phyloP scores from a whole-genome alignment of 2,113 vertebrate species.

The Dasyurus viverrinus region DNA sequence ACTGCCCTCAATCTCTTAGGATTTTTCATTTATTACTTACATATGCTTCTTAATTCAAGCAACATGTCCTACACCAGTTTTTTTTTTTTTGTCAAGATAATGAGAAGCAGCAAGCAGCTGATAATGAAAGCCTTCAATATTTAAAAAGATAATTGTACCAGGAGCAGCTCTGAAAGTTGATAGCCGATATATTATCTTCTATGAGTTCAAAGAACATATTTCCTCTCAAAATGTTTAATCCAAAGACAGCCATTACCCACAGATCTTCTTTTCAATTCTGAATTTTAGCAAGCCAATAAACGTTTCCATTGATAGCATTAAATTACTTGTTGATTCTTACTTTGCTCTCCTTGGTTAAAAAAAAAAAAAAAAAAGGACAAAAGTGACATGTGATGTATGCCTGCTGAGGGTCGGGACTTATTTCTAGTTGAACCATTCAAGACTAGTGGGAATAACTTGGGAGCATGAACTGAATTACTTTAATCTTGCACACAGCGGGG shows the following conservation, averaged over 20 bases:
- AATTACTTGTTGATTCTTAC: not conserved
- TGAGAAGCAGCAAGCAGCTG: not conserved
- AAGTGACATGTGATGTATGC: not conserved
- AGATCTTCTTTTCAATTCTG: not conserved
- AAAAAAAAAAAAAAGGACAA: not conserved
- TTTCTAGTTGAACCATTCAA: not conserved
- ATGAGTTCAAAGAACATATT: not conserved
- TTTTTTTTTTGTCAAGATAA: slow-evolving; percentile 12
- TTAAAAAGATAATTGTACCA: slow-evolving; percentile 7
- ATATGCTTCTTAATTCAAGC: slow-evolving; percentile 26
- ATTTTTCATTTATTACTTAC: not conserved
- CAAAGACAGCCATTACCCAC: not conserved
- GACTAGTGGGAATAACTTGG: not conserved
- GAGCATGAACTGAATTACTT: not conserved
- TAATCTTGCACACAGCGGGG: not conserved
- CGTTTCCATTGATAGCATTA: not conserved
- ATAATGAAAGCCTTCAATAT: slow-evolving; percentile 13
- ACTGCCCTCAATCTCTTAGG: not conserved
- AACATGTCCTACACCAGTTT: not conserved
- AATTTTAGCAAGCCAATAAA: not conserved
- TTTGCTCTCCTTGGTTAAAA: not conserved
- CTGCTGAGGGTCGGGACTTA: not conserved
- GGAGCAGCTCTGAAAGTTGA: not conserved
- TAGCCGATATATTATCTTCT: not conserved
- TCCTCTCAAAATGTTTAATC: not conserved